Evolutionary conservation across 2,797 vertebrate genomes (phyloP).

Genomic region (Molossus molossus): DNA sequence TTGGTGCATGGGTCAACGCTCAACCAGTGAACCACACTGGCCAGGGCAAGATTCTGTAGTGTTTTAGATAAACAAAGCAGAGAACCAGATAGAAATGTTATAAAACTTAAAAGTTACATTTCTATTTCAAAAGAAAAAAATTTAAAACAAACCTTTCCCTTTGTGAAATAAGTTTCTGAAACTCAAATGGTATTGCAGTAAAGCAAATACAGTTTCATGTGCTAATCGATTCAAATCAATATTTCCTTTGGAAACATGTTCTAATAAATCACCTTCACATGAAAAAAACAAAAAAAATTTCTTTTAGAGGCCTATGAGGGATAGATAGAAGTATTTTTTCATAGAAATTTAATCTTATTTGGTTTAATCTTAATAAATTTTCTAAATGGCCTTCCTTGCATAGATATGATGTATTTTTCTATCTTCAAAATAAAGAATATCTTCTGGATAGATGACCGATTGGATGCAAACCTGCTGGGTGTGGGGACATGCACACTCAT

Average conservation of each 20-base stretch:
- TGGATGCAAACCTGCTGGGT: neutral
- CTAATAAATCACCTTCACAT: neutral
- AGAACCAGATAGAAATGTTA: neutral
- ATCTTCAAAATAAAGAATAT: conserved; percentile 51
- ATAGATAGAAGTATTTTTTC: neutral
- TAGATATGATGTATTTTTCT: neutral
- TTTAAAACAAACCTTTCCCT: neutral
- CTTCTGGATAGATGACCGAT: neutral
- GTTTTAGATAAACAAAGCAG: conserved; percentile 38
- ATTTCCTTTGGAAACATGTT: conserved; percentile 30
- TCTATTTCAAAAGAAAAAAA: conserved; percentile 57
- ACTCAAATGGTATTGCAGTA: neutral
- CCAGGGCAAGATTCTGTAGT: neutral
- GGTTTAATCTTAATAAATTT: neutral
- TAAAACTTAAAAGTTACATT: conserved; percentile 7
- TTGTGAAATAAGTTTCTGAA: conserved; percentile 13
- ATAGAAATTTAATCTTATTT: conserved; percentile 28
- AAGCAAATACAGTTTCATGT: neutral
- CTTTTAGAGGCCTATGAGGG: neutral
- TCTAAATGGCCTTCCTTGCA: neutral
- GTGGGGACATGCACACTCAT: no score
- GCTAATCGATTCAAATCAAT: neutral
- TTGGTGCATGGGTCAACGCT: no score
- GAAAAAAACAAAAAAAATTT: neutral
- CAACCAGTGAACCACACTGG: no score